Evolutionary conservation across 2,888 invertebrate species (phyloP), one percentile per base, ranked within the genome.

Genomic region (Strigamia maritima): DNA sequence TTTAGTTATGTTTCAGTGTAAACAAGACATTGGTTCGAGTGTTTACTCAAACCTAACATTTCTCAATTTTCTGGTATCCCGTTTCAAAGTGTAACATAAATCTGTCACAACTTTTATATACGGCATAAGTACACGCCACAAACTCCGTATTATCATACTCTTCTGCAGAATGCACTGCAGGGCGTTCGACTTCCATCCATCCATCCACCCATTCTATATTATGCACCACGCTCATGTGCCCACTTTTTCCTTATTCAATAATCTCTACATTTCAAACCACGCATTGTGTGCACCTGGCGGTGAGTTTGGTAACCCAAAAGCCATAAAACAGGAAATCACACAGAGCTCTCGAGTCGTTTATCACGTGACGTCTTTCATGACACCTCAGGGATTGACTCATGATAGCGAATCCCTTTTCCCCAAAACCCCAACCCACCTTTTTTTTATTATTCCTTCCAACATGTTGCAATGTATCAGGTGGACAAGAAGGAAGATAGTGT

Each of bases 271-370:
- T 49, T 49, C 49, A 49, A 49, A 49, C 14, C 49, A 3, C 49
- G 49, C 49, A 49, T 49, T 49, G 49, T n/a, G 49, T 49, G 49
- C 49, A 49, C 49, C 49, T 49, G 49, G 49, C n/a, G 49, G 49
- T n/a, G 49, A 49, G 49, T 49, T 49, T 49, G 49, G 49, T 49
- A 49, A 49, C 49, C 49, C 49, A 49, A 49, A 49, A 49, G 49
- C 49, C n/a, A 49, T 49, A 49, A 49, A 49, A 14, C 49, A 49
- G n/a, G n/a, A n/a, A 49, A 14, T 14, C 49, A n/a, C 49, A n/a
- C 49, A 49, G 49, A 2, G 49, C 49, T 14, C 49, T 49, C 16
- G 16, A n/a, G 49, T 49, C 49, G 49, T 49, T 49, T 49, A 49
- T 49, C 49, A 49, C 49, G 49, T 49, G 49, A 49, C 49, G 49